phyloP scores from a whole-genome alignment of 2,797 vertebrate genomes.

The Pseudochromis fuscus region DNA sequence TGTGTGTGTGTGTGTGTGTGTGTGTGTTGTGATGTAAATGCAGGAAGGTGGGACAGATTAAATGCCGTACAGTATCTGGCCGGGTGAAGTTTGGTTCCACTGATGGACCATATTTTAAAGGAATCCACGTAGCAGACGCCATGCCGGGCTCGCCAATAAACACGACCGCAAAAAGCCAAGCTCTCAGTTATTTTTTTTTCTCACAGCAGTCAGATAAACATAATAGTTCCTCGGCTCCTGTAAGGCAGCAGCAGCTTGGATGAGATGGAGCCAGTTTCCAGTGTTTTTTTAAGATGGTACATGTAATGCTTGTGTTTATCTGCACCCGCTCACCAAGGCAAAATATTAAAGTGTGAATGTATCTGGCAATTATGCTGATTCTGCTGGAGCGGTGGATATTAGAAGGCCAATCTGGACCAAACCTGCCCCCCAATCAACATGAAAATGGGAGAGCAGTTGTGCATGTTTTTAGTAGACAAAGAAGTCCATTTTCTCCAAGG shows the following conservation, averaged over 20 bases:
- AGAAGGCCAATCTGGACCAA: conserved; percentile 42
- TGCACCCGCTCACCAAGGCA: conserved; percentile 32
- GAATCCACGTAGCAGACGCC: conserved; percentile 37
- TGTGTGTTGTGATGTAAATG: background rate
- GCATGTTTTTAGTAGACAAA: conserved; percentile 26
- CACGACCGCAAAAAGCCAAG: conserved; percentile 32
- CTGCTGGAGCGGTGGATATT: conserved; percentile 42
- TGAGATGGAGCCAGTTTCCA: conserved; percentile 40
- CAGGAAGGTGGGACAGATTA: conserved; percentile 2
- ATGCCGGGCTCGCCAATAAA: conserved; percentile 35
- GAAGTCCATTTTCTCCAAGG: conserved; percentile 39
- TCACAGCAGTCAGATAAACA: conserved; percentile 44
- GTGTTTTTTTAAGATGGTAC: conserved; percentile 1
- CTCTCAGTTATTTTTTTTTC: conserved; percentile 15
- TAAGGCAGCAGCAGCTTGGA: conserved; percentile 25
- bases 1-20: conserved; percentile 7
- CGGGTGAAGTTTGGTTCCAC: conserved; percentile 30
- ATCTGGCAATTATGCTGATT: conserved; percentile 47
- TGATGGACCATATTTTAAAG: conserved; percentile 26
- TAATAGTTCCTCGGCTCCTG: conserved; percentile 34
- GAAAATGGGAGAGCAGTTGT: conserved; percentile 37
- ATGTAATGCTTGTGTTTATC: conserved; percentile 28
- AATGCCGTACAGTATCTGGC: conserved; percentile 8
- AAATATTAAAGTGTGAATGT: conserved; percentile 36
- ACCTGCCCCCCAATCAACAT: conserved; percentile 35